A percentile compares a stretch with the other conserved stretches of the same genome.
phyloP scores from a whole-genome alignment of 2,888 invertebrate species.

The Bibio marci region DNA sequence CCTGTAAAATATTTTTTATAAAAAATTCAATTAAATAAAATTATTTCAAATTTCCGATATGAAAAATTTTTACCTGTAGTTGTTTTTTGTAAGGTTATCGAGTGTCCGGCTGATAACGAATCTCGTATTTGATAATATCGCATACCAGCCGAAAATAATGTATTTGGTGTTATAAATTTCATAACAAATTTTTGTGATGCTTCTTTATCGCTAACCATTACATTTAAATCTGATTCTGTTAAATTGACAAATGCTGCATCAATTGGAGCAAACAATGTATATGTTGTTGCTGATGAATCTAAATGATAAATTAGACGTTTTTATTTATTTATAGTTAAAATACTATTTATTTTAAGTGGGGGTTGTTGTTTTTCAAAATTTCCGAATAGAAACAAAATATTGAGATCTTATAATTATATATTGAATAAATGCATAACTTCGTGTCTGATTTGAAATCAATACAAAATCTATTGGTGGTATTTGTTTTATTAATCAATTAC shows the following conservation, averaged over 20 bases:
- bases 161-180: constrained; percentile 58
- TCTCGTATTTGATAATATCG: constrained; percentile 71
- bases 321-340: no score
- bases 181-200: constrained; percentile 56
- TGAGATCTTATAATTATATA: no score
- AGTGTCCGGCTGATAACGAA: constrained; percentile 54
- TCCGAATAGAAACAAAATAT: no score
- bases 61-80: constrained; percentile 39
- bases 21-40: constrained; percentile 3
- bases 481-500: no score
- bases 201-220: constrained; percentile 42
- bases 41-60: not conserved
- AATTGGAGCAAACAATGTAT: constrained; percentile 71
- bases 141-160: constrained; percentile 73
- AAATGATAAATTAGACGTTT: no score
- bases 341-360: no score
- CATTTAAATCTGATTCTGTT: constrained; percentile 39
- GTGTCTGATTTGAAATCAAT: no score
- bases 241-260: constrained; percentile 62
- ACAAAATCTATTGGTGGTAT: no score
- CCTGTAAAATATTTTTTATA: constrained; percentile 34
- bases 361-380: no score
- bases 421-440: no score
- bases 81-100: constrained; percentile 63
- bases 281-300: constrained; percentile 46